Conservation (phyloP, 2,113 vertebrate species). For the Rhizomys pruinosus region DNA sequence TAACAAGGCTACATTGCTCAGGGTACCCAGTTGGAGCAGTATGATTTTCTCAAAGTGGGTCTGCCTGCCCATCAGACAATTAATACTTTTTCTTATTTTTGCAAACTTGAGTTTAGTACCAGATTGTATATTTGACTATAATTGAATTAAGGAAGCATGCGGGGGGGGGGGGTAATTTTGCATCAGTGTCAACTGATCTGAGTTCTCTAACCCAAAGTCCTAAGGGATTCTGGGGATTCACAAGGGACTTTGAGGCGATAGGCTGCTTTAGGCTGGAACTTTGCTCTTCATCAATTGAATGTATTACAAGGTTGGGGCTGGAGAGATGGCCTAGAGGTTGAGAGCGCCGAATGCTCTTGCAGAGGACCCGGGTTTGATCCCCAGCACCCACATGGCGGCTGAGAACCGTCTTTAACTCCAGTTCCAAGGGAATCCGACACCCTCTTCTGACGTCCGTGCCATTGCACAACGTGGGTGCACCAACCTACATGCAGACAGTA, state of each 20-base stretch:
- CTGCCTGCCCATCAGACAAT: not conserved
- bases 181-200: not conserved
- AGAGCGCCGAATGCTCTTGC: no score
- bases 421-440: no score
- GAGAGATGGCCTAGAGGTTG: no score
- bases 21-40: no score
- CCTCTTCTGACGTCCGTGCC: no score
- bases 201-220: not conserved
- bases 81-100: not conserved
- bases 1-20: not conserved
- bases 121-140: not conserved
- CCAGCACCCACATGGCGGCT: no score
- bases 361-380: no score
- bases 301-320: not conserved
- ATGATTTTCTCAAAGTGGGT: not conserved
- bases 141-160: not conserved
- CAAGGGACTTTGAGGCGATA: not conserved
- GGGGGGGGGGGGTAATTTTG: not conserved
- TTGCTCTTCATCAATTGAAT: rapidly evolving
- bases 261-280: not conserved
- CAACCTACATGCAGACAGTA: no score
- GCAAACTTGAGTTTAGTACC: not conserved
- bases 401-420: no score
- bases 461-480: no score
- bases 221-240: rapidly evolving